phyloP scores from a whole-genome alignment of 2,797 vertebrate species.

The Notolabrus celidotus region DNA sequence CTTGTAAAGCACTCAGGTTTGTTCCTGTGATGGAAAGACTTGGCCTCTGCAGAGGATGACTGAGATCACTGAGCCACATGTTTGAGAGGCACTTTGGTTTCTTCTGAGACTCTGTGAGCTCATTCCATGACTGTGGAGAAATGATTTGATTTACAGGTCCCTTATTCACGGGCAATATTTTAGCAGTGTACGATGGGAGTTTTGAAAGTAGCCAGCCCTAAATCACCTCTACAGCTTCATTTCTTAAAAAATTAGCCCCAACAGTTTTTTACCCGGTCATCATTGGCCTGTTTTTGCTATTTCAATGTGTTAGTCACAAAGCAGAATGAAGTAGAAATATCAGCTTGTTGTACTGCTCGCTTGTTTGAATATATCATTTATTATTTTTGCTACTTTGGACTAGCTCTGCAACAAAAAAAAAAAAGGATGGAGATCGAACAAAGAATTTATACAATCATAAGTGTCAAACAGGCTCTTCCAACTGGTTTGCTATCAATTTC shows the following conservation, averaged over 20 bases:
- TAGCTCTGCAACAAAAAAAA: no score
- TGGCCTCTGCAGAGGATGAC: constrained; percentile 28
- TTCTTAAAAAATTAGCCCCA: no score
- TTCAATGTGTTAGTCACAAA: no score
- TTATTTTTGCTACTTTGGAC: no score
- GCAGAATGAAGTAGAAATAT: no score
- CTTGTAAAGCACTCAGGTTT: constrained; percentile 45
- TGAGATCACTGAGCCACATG: constrained; percentile 52
- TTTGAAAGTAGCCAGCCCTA: constrained; percentile 1
- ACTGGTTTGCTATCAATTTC: no score
- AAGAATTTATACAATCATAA: no score
- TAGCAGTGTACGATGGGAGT: background rate
- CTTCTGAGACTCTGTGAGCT: constrained; percentile 21
- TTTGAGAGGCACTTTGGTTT: constrained; percentile 40
- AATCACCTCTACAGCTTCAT: constrained; percentile 11
- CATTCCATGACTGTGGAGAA: constrained; percentile 11
- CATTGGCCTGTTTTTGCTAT: no score
- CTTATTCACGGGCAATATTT: constrained; percentile 14
- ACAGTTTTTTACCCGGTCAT: no score
- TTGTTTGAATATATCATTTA: background rate
- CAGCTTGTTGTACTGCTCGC: no score
- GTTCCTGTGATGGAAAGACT: constrained; percentile 47
- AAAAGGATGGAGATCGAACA: no score
- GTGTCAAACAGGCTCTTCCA: no score
- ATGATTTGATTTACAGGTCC: constrained; percentile 41